phyloP scores from a whole-genome alignment of 2,797 vertebrate genomes.

The Melanotaenia trifasciata region DNA sequence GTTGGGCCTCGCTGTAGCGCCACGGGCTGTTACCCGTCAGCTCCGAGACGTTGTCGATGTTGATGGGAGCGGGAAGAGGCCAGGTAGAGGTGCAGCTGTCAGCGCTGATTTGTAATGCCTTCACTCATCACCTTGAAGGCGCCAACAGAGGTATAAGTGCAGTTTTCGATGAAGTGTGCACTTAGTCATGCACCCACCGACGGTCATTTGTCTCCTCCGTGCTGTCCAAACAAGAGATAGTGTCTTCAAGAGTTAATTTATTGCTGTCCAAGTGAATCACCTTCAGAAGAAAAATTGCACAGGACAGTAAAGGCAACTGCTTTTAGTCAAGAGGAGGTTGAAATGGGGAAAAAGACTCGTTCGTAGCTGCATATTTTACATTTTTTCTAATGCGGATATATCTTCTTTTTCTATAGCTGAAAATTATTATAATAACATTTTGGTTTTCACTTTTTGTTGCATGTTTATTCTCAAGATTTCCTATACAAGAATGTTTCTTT shows the following conservation, averaged over 20 bases:
- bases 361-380: neutral
- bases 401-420: neutral
- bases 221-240: conserved; percentile 62
- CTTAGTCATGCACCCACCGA: conserved; percentile 49
- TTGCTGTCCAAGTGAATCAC: conserved; percentile 59
- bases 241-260: conserved; percentile 52
- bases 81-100: conserved; percentile 76
- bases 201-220: conserved; percentile 50
- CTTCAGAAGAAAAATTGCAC: conserved; percentile 28
- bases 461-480: neutral
- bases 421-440: too few relatives aligned
- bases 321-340: conserved; percentile 9
- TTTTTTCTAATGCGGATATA: neutral
- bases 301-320: conserved; percentile 3
- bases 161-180: conserved; percentile 43
- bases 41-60: conserved; percentile 17
- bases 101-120: conserved; percentile 58
- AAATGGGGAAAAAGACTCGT: neutral
- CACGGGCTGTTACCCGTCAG: conserved; percentile 59
- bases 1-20: conserved; percentile 31
- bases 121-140: conserved; percentile 58
- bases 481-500: too few relatives aligned
- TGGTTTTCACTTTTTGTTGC: neutral
- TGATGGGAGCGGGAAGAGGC: conserved; percentile 62
- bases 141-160: conserved; percentile 49